phyloP scores from a whole-genome alignment of 2,113 vertebrate species.

The Ptilorrhoa leucosticta region DNA sequence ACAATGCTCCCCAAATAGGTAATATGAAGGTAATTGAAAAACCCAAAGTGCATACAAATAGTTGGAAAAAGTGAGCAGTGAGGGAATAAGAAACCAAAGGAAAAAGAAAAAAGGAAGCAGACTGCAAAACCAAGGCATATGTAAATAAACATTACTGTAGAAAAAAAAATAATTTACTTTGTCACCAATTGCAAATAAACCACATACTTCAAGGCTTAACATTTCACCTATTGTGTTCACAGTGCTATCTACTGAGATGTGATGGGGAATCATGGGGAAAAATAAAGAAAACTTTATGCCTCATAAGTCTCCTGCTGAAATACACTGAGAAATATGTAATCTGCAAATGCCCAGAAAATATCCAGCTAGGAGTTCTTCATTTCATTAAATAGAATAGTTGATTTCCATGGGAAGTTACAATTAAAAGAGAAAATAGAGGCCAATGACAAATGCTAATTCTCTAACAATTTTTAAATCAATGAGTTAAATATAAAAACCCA shows the following conservation, averaged over 20 bases:
- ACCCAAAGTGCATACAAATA: conserved; percentile 29
- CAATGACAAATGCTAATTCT: background rate
- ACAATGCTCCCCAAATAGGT: conserved; percentile 41
- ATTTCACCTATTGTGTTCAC: background rate
- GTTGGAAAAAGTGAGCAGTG: background rate
- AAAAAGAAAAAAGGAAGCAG: background rate
- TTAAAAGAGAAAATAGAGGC: background rate
- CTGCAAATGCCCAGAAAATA: background rate
- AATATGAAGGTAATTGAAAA: conserved; percentile 54
- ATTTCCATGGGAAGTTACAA: background rate
- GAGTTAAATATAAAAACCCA: background rate
- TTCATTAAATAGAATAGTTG: background rate
- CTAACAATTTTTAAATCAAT: background rate
- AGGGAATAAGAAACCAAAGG: background rate
- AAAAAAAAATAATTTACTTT: background rate
- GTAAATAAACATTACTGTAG: background rate
- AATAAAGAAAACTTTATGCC: background rate
- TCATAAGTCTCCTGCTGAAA: background rate
- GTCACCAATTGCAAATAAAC: background rate
- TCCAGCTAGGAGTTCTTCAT: background rate
- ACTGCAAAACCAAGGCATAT: background rate
- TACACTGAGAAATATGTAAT: background rate
- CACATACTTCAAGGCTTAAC: background rate
- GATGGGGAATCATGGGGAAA: background rate
- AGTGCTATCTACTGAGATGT: background rate